Base-by-base conservation (phyloP, 2,888 invertebrate species). In the Adineta ricciae region DNA sequence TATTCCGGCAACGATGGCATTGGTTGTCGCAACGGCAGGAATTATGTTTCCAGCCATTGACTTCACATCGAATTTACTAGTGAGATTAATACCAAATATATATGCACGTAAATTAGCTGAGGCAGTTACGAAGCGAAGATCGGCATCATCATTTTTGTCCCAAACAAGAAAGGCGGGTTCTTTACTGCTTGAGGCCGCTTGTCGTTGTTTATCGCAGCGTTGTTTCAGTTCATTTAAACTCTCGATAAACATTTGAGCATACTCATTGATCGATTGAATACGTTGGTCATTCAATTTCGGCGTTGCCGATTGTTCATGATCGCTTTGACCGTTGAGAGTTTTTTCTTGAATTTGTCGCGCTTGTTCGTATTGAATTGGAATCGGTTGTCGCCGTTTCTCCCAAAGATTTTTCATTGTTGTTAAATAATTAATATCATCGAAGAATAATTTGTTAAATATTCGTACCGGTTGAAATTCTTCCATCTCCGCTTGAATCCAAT, bases 1-100 rank as follows among this genome's bases (percentile, higher is more conserved):
- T n/a, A 98, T 92, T 0, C 97, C 99, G 0, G 97, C 97, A 54
- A 99, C 94, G 86, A 99, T 95, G 0, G 99, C 98, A 90, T 99
- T 99, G 1, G 98, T 97, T 0, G 98, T 97, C 11, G 99, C 98
- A 89, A 99, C 98, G 0, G 99, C 99, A 14, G 99, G 99, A 89
- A 99, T 97, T 88, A 99, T 99, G 90, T 99, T 99, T 27, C 99
- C 99, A 0, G 99, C 99, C 95, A 99, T 98, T 2, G 98, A 97
- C 93, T 99, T 99, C 24, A 96, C 94, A 88, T 96, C 95, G 90
- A 98, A 99, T 83, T 95, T 93, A 0, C 95, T 94, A 89, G 96
- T 96, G 86, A 93, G 91, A 27, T 27, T n/a, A 89, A 99, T 99
- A 85, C 94, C 93, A 91, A 97, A 99, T 88, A 97, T 94, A 88